These are phyloP conservation scores for Zeugodacus cucurbitae DNA, from an alignment of 1,140 invertebrate species.

Conservation along the genomic window DNA sequence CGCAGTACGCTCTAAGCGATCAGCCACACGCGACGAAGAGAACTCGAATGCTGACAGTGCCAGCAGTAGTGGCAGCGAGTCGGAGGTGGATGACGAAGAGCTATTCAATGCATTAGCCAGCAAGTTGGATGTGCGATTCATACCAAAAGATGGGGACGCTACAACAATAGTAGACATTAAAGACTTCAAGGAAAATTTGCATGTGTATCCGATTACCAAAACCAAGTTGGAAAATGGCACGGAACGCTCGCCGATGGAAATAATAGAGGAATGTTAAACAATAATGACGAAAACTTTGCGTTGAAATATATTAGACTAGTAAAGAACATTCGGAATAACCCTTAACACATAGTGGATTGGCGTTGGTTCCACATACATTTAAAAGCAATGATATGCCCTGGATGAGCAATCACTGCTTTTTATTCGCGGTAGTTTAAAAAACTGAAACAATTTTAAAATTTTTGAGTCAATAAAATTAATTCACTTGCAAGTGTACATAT, in stretches of 20 bases:
- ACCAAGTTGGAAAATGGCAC: constrained; percentile 41
- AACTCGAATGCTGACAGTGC: neutral
- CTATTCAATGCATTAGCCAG: constrained; percentile 54
- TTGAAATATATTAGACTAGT: neutral
- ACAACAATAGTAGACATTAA: constrained; percentile 55
- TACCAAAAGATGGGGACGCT: constrained; percentile 52
- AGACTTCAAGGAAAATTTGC: constrained; percentile 60
- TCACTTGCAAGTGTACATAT: neutral
- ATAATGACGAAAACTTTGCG: neutral
- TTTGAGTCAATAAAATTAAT: constrained; percentile 20
- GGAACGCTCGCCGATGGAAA: constrained; percentile 36
- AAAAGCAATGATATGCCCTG: neutral
- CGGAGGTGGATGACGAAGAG: constrained; percentile 49
- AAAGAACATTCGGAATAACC: neutral
- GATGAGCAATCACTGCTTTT: neutral
- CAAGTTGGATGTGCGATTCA: constrained; percentile 54
- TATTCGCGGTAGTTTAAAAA: neutral
- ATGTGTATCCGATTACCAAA: constrained; percentile 59
- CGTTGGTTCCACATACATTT: too few relatives aligned
- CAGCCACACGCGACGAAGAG: neutral
- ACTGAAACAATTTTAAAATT: neutral
- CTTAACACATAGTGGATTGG: neutral
- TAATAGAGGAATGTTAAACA: constrained; percentile 45
- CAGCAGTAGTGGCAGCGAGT: constrained; percentile 39
- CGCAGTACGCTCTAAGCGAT: neutral